phyloP scores from a whole-genome alignment of 1,140 invertebrate species.

The Cyclina sinensis region DNA sequence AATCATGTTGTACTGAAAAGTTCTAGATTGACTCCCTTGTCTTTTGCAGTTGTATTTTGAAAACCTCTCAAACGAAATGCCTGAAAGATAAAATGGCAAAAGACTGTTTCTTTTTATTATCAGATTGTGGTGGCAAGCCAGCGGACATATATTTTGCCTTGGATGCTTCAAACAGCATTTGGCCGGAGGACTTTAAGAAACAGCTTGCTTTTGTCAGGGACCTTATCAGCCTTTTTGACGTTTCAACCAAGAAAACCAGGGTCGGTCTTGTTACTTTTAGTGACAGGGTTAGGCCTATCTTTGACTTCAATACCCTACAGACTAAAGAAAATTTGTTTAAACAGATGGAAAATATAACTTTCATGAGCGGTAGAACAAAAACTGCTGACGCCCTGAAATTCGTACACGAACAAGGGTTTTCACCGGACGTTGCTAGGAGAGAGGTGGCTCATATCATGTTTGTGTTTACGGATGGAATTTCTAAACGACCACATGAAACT shows the following conservation, averaged over 20 bases:
- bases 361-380: constrained; percentile 79
- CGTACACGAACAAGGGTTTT: constrained; percentile 70
- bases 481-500: constrained; percentile 73
- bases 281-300: constrained; percentile 71
- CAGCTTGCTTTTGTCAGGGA: constrained; percentile 78
- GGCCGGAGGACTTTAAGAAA: constrained; percentile 79
- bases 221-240: constrained; percentile 75
- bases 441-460: constrained; percentile 77
- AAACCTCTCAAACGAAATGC: too few species aligned
- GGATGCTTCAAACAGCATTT: constrained; percentile 84
- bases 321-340: constrained; percentile 71
- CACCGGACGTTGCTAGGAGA: constrained; percentile 57
- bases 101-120: constrained; percentile 35
- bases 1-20: too few species aligned
- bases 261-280: constrained; percentile 81
- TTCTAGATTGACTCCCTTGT: too few species aligned
- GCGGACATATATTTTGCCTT: constrained; percentile 84
- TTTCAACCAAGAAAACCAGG: constrained; percentile 73
- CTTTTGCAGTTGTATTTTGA: too few species aligned
- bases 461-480: constrained; percentile 83
- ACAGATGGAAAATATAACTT: constrained; percentile 73
- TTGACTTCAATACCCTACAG: constrained; percentile 73
- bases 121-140: constrained; percentile 82
- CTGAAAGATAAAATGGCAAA: too few species aligned
- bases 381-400: constrained; percentile 80